Base-by-base conservation (phyloP, 2,113 vertebrate genomes). In the Hemichromis elongatus region DNA sequence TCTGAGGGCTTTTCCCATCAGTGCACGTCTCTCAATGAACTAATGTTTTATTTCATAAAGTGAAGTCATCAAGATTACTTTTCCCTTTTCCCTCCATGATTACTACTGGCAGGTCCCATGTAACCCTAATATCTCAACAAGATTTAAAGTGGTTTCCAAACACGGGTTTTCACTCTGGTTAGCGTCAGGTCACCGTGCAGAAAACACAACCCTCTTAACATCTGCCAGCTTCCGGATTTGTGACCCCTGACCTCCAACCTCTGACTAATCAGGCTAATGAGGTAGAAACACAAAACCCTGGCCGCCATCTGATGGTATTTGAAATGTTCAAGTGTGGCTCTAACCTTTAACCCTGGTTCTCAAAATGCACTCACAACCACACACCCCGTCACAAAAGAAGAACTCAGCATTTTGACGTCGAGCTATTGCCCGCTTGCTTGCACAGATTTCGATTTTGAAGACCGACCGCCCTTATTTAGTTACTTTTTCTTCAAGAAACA, bases 181-280 rank as follows among this genome's bases (percentile, higher is more conserved):
- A 86, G 86, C 90, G 61, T 81, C 80, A 84, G 88, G 86, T 92
- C 90, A 87, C 77, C 40, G 45, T 24, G 57, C 77, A 88, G 53
- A 87, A 88, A 85, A 88, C 50, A 40, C 59, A 86, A 87, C 73
- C 40, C 53, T 81, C 75, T 66, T 79, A 82, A 92, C 90, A 89
- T 94, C 89, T 92, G 90, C 82, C 81, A 87, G 90, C 89, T 92
- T 94, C 94, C 90, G 90, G 90, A 92, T 92, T 90, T 83, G 70
- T 89, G 89, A 93, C 89, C 92, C 47, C 57, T 92, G 90, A 94
- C 89, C 89, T 89, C 30, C 70, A 86, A 80, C 61, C 88, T 87
- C 87, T 92, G 84, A 92, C 92, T 92, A 94, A 93, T 93, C 92
- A 91, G 56, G 50, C 89, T 83, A 91, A 87, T 93, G 89, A 93